These are phyloP conservation scores for Phylloscopus trochiloides DNA, from an alignment of 2,113 vertebrate genomes.

Conservation along the genomic window DNA sequence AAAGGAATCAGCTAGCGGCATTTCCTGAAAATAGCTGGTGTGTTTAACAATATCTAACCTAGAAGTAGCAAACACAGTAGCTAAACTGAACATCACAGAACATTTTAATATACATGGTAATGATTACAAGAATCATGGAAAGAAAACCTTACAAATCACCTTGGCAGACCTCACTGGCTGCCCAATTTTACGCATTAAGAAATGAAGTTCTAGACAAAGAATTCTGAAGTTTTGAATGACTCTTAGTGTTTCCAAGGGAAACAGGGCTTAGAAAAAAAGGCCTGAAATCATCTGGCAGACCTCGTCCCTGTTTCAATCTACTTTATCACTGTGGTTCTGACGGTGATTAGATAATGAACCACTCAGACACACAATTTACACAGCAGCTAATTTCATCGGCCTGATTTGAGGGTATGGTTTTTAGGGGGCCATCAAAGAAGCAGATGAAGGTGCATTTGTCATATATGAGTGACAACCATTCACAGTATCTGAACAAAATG, in stretches of 20 bases:
- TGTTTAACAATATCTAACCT: not conserved
- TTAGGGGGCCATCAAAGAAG: conserved; percentile 82
- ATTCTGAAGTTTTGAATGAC: conserved; percentile 73
- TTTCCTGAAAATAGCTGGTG: not conserved
- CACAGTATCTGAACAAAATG: conserved; percentile 81
- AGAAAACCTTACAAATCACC: conserved; percentile 33
- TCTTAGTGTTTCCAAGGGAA: conserved; percentile 81
- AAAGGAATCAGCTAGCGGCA: not conserved
- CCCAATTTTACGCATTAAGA: conserved; percentile 45
- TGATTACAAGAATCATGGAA: not conserved
- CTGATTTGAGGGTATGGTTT: conserved; percentile 89
- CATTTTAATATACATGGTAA: conserved; percentile 1
- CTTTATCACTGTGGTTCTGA: conserved; percentile 88
- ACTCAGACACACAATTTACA: conserved; percentile 94
- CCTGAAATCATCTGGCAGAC: conserved; percentile 84
- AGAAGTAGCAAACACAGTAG: not conserved
- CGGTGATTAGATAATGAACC: conserved; percentile 98
- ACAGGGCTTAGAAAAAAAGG: conserved; percentile 70
- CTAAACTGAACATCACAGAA: not conserved
- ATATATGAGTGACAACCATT: conserved; percentile 87
- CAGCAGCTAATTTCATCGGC: conserved; percentile 88
- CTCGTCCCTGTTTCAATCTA: conserved; percentile 88
- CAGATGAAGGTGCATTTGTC: conserved; percentile 86
- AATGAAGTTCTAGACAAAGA: conserved; percentile 68
- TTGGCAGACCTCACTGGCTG: not conserved